Percentiles rank a stretch among this genome's conserved stretches.
These are phyloP conservation scores for Orestias chungarensis DNA, from an alignment of 2,797 vertebrate genomes.

Conservation along the genomic window DNA sequence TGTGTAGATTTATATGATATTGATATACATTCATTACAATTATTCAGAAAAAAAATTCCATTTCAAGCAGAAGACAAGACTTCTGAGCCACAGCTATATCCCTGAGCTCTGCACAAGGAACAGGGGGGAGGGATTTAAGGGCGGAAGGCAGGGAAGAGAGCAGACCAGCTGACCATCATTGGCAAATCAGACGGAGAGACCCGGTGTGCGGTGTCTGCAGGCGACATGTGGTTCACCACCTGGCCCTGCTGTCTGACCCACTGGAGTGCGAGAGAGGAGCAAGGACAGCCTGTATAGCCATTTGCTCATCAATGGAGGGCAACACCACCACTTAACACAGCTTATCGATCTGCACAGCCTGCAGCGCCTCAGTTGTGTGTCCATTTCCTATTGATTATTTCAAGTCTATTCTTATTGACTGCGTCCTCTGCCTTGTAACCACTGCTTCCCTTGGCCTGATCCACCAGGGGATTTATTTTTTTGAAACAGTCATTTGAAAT, in stretches of 20 bases:
- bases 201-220: slow-evolving; percentile 70
- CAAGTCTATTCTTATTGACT: slow-evolving; percentile 84
- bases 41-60: slow-evolving; percentile 51
- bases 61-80: slow-evolving; percentile 66
- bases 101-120: slow-evolving; percentile 65
- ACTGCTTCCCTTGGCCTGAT: slow-evolving; percentile 57
- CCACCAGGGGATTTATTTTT: slow-evolving; percentile 76
- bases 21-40: neutral
- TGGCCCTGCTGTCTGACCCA: slow-evolving; percentile 80
- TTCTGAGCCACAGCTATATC: slow-evolving; percentile 78
- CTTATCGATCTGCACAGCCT: slow-evolving; percentile 81
- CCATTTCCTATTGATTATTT: slow-evolving; percentile 87
- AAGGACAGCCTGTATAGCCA: slow-evolving; percentile 76
- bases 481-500: slow-evolving; percentile 87
- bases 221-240: slow-evolving; percentile 83
- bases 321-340: slow-evolving; percentile 86
- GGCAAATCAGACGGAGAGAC: slow-evolving; percentile 63
- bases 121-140: slow-evolving; percentile 54
- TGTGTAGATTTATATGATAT: neutral
- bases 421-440: slow-evolving; percentile 61
- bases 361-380: slow-evolving; percentile 82
- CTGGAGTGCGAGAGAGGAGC: slow-evolving; percentile 67
- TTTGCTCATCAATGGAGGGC: slow-evolving; percentile 84
- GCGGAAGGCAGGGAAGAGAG: slow-evolving; percentile 71
- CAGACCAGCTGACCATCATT: slow-evolving; percentile 71